Evolutionary conservation across 64 coral and sea anemone species (phyloP), one percentile per base, ranked within the genome.

Genomic region (Exaiptasia diaphana): DNA sequence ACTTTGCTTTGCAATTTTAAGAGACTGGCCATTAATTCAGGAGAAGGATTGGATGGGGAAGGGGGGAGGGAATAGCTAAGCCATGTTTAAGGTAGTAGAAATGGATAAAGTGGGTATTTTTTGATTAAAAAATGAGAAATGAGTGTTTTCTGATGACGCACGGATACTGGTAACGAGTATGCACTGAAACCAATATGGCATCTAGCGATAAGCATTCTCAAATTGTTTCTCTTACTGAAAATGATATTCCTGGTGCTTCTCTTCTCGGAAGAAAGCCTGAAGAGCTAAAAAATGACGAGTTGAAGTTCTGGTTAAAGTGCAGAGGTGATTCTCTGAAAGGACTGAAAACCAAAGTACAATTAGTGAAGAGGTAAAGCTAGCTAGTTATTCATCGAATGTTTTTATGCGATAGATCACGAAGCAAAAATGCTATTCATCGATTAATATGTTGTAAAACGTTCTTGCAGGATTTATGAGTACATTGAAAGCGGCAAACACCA

Each of bases 311-410:
- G 82, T 38, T 75, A 5, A 86, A 75, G 55, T 86, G 82, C 41
- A 46, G 55, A 11, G 82, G 54, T 9, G 53, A 86, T 65, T 17
- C 71, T 23, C 37, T 23, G 3, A 86, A 86, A 65, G 83, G 71
- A 17, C 38, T 76, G 41, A 86, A 86, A 30, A 86, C 83, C 31
- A 86, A 86, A 84, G 81, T 67, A 41, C 41, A 86, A 41, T 68
- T 86, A 17, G 71, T 86, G 14, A 86, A 76, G 34, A 8, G 58
- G 39, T 40, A 14, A 71, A 40, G 35, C 35, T 48, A n/a, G n/a
- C n/a, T n/a, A n/a, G n/a, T n/a, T n/a, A n/a, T n/a, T n/a, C n/a
- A n/a, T n/a, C n/a, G n/a, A n/a, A n/a, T n/a, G n/a, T n/a, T n/a
- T n/a, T n/a, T n/a, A n/a, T n/a, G n/a, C n/a, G n/a, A n/a, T n/a